phyloP scores from a whole-genome alignment of 2,797 vertebrate species.

The Microhierax caerulescens region DNA sequence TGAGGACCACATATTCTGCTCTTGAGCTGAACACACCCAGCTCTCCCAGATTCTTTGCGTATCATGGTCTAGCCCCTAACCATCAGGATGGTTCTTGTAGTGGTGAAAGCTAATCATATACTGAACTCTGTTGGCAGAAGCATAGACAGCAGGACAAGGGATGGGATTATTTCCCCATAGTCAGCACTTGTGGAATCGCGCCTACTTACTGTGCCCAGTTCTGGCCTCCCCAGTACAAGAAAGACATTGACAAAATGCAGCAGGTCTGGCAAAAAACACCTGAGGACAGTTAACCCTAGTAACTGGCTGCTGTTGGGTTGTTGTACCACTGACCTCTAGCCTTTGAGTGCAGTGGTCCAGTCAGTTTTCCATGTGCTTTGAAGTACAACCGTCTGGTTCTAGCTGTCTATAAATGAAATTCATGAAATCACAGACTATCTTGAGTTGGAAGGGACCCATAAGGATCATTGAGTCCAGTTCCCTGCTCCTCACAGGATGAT shows the following conservation, averaged over 20 bases:
- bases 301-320: not conserved
- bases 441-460: not conserved
- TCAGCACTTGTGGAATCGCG: not conserved
- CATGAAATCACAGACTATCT: not conserved
- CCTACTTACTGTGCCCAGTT: not conserved
- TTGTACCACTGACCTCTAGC: not conserved
- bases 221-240: not conserved
- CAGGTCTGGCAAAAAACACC: not conserved
- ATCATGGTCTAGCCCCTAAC: not conserved
- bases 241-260: not conserved
- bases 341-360: not conserved
- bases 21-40: not conserved
- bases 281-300: not conserved
- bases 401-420: not conserved
- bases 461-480: not conserved
- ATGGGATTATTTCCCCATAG: not conserved
- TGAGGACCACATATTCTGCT: not conserved
- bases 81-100: not conserved
- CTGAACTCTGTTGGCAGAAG: not conserved
- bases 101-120: not conserved
- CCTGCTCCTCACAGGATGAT: not conserved
- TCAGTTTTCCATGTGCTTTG: not conserved
- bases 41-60: not conserved
- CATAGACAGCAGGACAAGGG: not conserved
- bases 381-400: not conserved